Conservation (phyloP, 1,140 invertebrate species). For the Camponotus floridanus region DNA sequence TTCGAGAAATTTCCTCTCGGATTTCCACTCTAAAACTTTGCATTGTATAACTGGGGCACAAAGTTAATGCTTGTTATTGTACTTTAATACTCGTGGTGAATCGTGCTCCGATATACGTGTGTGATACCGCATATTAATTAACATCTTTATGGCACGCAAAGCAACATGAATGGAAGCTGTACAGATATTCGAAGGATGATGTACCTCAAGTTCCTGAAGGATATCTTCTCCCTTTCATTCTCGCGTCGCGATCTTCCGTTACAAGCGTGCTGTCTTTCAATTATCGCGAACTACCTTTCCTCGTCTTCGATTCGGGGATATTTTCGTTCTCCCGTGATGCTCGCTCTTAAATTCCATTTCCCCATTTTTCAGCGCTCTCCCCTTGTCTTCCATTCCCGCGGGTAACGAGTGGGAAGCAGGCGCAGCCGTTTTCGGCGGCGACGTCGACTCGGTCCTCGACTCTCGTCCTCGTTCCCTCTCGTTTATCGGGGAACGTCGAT, state of each 20-base stretch:
- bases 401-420: conserved; percentile 40
- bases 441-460: conserved; percentile 52
- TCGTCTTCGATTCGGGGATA: conserved; percentile 38
- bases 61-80: conserved; percentile 9
- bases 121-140: neutral
- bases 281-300: conserved; percentile 35
- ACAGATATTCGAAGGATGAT: neutral
- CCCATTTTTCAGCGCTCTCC: conserved; percentile 45
- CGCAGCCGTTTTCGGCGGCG: conserved; percentile 63
- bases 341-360: conserved; percentile 53
- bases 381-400: conserved; percentile 34
- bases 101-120: neutral
- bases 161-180: neutral
- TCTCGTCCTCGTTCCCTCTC: conserved; percentile 52
- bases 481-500: conserved; percentile 76
- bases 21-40: neutral
- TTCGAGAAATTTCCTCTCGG: neutral
- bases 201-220: neutral
- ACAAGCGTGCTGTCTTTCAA: conserved; percentile 36
- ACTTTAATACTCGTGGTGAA: conserved; percentile 24
- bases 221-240: neutral
- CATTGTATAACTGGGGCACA: neutral
- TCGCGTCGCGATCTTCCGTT: conserved; percentile 7
- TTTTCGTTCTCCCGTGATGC: conserved; percentile 59
- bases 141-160: neutral